Evolutionary conservation across 2,113 vertebrate genomes (phyloP), one percentile per base, ranked within the genome.

Genomic region (Neodontobutis hainanensis): DNA sequence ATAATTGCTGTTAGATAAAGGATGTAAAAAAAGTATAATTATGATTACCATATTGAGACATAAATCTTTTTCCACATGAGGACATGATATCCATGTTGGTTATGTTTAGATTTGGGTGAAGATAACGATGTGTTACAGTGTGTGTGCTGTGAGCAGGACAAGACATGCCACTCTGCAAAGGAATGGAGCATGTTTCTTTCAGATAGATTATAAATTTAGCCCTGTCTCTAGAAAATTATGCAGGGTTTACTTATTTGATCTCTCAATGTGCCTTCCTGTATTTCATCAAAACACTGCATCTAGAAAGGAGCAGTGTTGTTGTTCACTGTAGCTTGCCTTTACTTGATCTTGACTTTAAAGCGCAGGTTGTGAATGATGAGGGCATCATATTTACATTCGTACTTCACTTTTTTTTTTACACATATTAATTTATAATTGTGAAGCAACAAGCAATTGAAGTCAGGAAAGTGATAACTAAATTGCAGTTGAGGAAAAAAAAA

Each of bases 191-290:
- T 69, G 45, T 62, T 80, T 43, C 79, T 84, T 69, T 69, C 83
- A 77, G 64, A 68, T 51, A 60, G 48, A 85, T 85, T 68, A 77
- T 77, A 75, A 78, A 79, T 83, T 70, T 27, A 68, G 57, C 15
- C 62, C 46, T 48, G 61, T 62, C 65, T 84, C 19, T 43, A 10
- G 19, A 65, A 68, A 71, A 60, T 52, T 78, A 68, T 6, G 8
- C 34, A 49, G 78, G 63, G 62, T 61, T 19, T 42, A 42, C 4
- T 59, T n/a, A 44, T 11, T 51, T 68, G 52, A 11, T 61, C n/a
- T 64, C 38, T 10, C 0, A 11, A 12, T 10, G 34, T n/a, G 10
- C 11, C 19, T 34, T 40, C 51, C 49, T 65, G 64, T 61, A 66
- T 77, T 78, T 70, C 68, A 16, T 5, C 3, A 27, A 71, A 50